Evolutionary conservation across 2,113 vertebrate species (phyloP), one percentile per base, ranked within the genome.

Genomic region (Tretioscincus oriximinensis): DNA sequence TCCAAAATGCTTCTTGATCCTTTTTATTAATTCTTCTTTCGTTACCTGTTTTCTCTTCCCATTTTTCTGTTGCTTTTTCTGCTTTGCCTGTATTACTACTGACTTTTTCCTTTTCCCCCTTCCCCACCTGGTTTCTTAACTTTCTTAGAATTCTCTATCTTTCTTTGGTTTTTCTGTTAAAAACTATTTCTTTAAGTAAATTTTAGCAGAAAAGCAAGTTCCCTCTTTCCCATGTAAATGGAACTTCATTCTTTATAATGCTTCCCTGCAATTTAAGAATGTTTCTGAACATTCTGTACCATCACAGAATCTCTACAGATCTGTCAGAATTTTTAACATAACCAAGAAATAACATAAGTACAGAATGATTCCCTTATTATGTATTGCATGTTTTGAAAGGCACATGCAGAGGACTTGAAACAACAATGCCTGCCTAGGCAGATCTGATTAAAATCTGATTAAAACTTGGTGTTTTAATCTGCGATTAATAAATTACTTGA

Each of bases 381-480:
- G 21, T 26, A 9, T 63, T 73, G 24, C 69, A 41, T 49, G 69
- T 63, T 11, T 64, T 5, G 7, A 58, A n/a, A 31, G 21, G 31
- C 4, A 49, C 41, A 64, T 21, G 14, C 21, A 72, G 69, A 9
- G 28, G 35, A 20, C 26, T 80, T 79, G 21, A 5, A 54, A 54
- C 47, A 49, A 60, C 9, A 28, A 49, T 66, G 61, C 75, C 70
- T 31, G 28, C 21, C 4, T 63, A 64, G 47, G 54, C 70, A 35
- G 66, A 28, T 54, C 66, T 60, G 77, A 79, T 71, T 79, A 79
- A 79, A 79, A 78, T 35, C 47, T 67, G 71, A 74, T 81, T 74
- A 81, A 81, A 54, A 16, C 64, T 20, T 5, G 31, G 22, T 24
- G 3, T 81, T 81, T 75, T 47, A 75, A 75, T 64, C 78, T 81